A percentile compares a stretch with the other conserved stretches of the same genome.
Evolutionary conservation across 1,140 invertebrate species (phyloP).

Genomic region (Rhagoletis zephyria): DNA sequence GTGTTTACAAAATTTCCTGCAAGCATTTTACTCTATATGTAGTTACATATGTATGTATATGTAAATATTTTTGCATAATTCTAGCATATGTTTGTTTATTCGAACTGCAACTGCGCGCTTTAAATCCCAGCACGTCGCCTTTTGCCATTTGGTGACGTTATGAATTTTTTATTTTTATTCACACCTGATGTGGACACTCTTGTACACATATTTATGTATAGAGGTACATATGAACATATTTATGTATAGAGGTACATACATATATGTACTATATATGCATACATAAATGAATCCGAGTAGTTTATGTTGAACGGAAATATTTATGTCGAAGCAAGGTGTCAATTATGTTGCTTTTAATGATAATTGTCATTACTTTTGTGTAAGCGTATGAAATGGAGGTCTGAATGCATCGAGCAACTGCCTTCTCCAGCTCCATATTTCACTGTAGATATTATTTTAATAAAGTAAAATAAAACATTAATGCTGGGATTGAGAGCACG

Average conservation of each 20-base stretch:
- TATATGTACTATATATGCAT: neutral
- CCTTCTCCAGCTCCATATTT: neutral
- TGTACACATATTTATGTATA: neutral
- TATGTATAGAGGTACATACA: neutral
- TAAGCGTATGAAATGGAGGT: neutral
- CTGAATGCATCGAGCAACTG: neutral
- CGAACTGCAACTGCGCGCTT: neutral
- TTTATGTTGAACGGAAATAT: neutral
- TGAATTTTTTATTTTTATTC: neutral
- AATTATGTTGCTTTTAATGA: constrained; percentile 31
- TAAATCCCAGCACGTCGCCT: constrained; percentile 17
- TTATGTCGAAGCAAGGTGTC: constrained; percentile 9
- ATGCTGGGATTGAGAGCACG: no score
- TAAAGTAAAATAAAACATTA: no score
- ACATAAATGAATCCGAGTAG: neutral
- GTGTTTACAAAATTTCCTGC: no score
- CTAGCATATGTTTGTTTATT: no score
- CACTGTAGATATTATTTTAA: neutral
- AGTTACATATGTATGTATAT: no score
- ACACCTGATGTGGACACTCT: neutral
- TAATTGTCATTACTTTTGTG: neutral
- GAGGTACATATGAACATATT: neutral
- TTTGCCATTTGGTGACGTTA: neutral
- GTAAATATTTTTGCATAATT: no score
- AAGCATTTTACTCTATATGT: no score